phyloP scores from a whole-genome alignment of 1,140 invertebrate genomes.

The Cataglyphis hispanica region DNA sequence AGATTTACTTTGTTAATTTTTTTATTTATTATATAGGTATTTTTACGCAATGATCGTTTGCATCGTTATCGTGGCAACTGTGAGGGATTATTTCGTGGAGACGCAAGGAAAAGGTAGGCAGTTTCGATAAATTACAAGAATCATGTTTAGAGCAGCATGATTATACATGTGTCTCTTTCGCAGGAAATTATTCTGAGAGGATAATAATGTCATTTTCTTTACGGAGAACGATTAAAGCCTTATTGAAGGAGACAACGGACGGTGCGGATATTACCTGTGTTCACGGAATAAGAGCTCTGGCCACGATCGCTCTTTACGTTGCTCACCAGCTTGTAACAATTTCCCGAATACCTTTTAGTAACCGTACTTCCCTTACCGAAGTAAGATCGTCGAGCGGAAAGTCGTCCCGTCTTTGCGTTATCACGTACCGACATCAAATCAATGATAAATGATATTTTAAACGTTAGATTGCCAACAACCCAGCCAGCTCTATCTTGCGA shows the following conservation, averaged over 20 bases:
- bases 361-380: slow-evolving; percentile 88
- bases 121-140: slow-evolving; percentile 3
- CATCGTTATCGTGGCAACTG: slow-evolving; percentile 81
- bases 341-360: slow-evolving; percentile 88
- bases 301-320: slow-evolving; percentile 88
- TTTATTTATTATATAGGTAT: slow-evolving; percentile 77
- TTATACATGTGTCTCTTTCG: slow-evolving; percentile 33
- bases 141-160: slow-evolving; percentile 18
- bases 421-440: not conserved
- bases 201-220: slow-evolving; percentile 87
- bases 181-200: slow-evolving; percentile 84
- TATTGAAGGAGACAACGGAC: slow-evolving; percentile 78
- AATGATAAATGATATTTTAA: slow-evolving; percentile 47
- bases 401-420: not conserved
- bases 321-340: slow-evolving; percentile 89
- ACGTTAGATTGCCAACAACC: slow-evolving; percentile 87
- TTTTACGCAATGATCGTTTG: slow-evolving; percentile 84
- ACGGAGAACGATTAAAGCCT: slow-evolving; percentile 82
- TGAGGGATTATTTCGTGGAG: slow-evolving; percentile 81
- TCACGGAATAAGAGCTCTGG: slow-evolving; percentile 88
- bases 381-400: slow-evolving; percentile 60
- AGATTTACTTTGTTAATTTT: slow-evolving; percentile 11
- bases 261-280: slow-evolving; percentile 88
- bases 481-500: slow-evolving; percentile 87
- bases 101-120: slow-evolving; percentile 78